A percentile compares a stretch with the other conserved stretches of the same genome.
phyloP scores from a whole-genome alignment of 2,113 vertebrate species.

The Hypanus sabinus region DNA sequence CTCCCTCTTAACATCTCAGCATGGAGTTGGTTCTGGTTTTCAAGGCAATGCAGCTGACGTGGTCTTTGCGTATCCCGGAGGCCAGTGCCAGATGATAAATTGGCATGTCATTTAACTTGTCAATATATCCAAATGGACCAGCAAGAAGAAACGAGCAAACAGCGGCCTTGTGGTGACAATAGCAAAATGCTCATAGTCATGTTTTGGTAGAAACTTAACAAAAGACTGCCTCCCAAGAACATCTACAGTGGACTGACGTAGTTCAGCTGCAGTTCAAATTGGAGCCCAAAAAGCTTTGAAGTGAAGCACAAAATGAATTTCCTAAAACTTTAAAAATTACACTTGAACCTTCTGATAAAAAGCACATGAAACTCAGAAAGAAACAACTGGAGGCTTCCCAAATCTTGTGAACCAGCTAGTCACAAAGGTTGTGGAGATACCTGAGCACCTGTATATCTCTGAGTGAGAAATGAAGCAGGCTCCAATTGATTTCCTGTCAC shows the following conservation, averaged over 20 bases:
- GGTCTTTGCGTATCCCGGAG: slow-evolving; percentile 51
- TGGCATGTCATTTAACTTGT: slow-evolving; percentile 53
- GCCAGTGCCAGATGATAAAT: slow-evolving; percentile 56
- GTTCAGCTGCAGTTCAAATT: background rate
- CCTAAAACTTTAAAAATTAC: background rate
- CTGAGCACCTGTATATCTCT: background rate
- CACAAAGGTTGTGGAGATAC: background rate
- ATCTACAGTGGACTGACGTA: background rate
- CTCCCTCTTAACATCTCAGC: background rate
- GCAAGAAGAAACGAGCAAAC: slow-evolving; percentile 40
- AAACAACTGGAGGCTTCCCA: background rate
- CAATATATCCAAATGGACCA: slow-evolving; percentile 50
- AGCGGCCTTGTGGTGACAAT: background rate
- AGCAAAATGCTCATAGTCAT: background rate
- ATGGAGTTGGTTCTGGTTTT: slow-evolving; percentile 38
- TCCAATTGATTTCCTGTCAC: background rate
- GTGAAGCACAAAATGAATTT: background rate
- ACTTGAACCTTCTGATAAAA: background rate
- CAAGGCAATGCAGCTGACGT: slow-evolving; percentile 54
- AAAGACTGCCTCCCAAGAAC: background rate
- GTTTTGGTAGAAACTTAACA: slow-evolving; percentile 39
- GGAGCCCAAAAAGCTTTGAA: background rate
- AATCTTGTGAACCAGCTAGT: background rate
- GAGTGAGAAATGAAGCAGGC: background rate
- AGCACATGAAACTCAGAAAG: background rate